Evolutionary conservation across 2,797 vertebrate genomes (phyloP), one percentile per base, ranked within the genome.

Genomic region (Onychomys torridus): DNA sequence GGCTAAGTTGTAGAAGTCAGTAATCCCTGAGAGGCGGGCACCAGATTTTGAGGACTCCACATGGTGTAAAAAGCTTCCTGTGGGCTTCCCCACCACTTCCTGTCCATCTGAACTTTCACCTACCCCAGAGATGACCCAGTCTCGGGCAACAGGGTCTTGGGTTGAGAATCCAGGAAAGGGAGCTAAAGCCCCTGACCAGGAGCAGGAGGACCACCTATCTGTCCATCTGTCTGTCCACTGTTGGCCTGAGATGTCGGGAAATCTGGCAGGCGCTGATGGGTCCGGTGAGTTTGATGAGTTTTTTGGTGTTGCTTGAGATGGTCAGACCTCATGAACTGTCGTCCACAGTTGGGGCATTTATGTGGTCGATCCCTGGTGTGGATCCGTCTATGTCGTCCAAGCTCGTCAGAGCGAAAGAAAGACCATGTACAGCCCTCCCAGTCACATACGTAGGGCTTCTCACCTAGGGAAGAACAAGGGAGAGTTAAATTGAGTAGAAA

Each of bases 361-460:
- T 97, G 59, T 29, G 97, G 97, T 87, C 96, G 85, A 5, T 90
- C 40, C 46, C 23, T 96, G 84, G 97, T 98, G 29, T 98, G 96
- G 75, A 93, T 97, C 23, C 94, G 88, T 52, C 14, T 83, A 25
- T 98, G 97, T 23, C 96, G 95, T 82, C 57, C 55, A 86, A 98
- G 97, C 73, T 97, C 97, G 69, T 98, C 97, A 1, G 97, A 97
- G 75, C 95, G 96, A 71, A 96, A 94, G 81, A 97, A 98, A 71
- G 87, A 93, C 96, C 96, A 97, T 0, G 3, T 10, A 52, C 97
- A 97, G 5, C 76, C 76, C 90, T 84, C 76, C 97, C 96, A 97
- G 0, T 0, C 40, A 81, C 97, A 98, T 34, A 12, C 46, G 29
- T 96, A 97, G 40, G 96, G 94, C 77, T 96, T 97, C 73, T 97